phyloP scores from a whole-genome alignment of 2,797 vertebrate genomes.

The Melanotaenia parkinsoni region DNA sequence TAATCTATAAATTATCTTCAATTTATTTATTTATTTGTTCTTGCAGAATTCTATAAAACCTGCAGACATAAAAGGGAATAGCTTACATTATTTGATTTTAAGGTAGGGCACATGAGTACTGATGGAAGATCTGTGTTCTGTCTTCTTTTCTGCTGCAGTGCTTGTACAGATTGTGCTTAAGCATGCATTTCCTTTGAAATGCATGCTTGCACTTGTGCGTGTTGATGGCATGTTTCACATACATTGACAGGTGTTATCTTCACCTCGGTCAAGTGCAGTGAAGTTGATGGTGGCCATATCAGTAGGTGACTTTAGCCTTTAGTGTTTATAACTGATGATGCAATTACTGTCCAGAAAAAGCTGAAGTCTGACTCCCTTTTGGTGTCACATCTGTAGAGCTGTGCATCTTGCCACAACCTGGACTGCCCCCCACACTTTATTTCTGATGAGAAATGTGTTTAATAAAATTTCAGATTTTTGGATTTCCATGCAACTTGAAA shows the following conservation, averaged over 20 bases:
- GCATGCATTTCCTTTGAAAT: constrained; percentile 3
- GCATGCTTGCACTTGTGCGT: constrained; percentile 21
- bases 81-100: constrained; percentile 4
- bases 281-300: constrained; percentile 77
- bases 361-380: constrained; percentile 62
- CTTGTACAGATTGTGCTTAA: background rate
- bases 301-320: constrained; percentile 76
- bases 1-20: constrained; percentile 17
- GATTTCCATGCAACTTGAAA: background rate
- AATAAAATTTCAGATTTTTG: background rate
- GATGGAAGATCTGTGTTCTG: background rate
- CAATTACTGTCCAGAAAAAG: constrained; percentile 75
- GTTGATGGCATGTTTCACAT: constrained; percentile 59
- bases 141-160: background rate
- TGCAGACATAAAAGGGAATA: background rate
- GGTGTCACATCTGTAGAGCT: constrained; percentile 36
- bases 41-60: too few species aligned
- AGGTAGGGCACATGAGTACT: background rate
- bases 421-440: constrained; percentile 20
- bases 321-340: constrained; percentile 79
- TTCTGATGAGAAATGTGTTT: background rate
- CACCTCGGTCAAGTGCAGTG: constrained; percentile 76
- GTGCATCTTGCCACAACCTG: constrained; percentile 53
- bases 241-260: constrained; percentile 57
- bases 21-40: constrained; percentile 3